These are phyloP conservation scores for Sylvicola fuscatus DNA, from an alignment of 2,888 invertebrate species.

Conservation along the genomic window DNA sequence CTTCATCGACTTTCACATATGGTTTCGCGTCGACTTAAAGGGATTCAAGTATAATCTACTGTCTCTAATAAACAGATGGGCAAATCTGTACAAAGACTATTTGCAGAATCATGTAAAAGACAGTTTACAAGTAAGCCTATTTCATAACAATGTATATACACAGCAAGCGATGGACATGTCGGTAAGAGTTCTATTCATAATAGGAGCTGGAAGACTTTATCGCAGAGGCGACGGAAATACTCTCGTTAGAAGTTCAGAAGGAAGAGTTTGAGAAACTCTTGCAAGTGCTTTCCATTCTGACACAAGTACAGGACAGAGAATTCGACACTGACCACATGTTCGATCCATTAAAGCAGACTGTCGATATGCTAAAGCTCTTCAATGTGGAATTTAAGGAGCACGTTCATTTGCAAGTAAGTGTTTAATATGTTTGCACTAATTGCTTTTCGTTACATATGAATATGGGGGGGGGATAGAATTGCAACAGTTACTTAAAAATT, in stretches of 20 bases:
- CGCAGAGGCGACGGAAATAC: slow-evolving; percentile 44
- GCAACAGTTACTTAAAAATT: too few species aligned
- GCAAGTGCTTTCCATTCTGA: slow-evolving; percentile 62
- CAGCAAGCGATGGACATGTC: background rate
- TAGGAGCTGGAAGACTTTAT: slow-evolving; percentile 60
- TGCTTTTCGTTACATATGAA: slow-evolving; percentile 3
- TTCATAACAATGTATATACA: background rate
- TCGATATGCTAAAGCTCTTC: slow-evolving; percentile 64
- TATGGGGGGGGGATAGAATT: too few species aligned
- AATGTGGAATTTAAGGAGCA: slow-evolving; percentile 75
- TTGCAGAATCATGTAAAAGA: slow-evolving; percentile 58
- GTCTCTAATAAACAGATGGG: slow-evolving; percentile 73
- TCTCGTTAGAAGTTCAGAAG: slow-evolving; percentile 51
- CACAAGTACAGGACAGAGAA: slow-evolving; percentile 56
- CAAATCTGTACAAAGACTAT: slow-evolving; percentile 69
- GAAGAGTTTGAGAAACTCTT: slow-evolving; percentile 75
- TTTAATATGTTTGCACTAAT: too few species aligned
- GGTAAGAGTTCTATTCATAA: background rate
- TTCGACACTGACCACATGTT: slow-evolving; percentile 72
- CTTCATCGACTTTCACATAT: slow-evolving; percentile 47
- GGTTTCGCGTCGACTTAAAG: slow-evolving; percentile 59
- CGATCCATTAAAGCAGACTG: slow-evolving; percentile 67
- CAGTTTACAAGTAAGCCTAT: slow-evolving; percentile 30
- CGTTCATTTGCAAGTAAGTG: slow-evolving; percentile 41
- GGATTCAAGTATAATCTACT: slow-evolving; percentile 66